Base-by-base conservation (phyloP, 2,797 vertebrate species). In the Distichodus sexfasciatus region DNA sequence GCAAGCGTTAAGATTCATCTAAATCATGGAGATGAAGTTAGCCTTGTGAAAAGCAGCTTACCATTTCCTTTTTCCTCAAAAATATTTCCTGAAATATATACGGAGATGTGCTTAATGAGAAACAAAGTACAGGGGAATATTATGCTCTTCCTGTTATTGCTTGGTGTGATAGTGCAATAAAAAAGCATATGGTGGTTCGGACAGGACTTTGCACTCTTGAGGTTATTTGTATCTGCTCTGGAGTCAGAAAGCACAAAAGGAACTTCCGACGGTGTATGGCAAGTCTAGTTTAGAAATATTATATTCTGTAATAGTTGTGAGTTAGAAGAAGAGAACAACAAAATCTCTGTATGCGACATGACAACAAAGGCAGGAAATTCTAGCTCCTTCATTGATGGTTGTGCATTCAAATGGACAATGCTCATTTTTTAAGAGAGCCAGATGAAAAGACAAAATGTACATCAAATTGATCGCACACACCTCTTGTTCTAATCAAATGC, bases 201-300 rank as follows among this genome's bases (percentile, higher is more conserved):
- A 26, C 28, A 68, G 74, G 76, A 76, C 76, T 78, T 80, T 78
- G 74, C 36, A 35, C 66, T 59, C 61, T 66, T 15, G 14, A 33
- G 33, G 50, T 17, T 4, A 62, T 65, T 50, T 66, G 31, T 29
- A 50, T 64, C 64, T 54, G 31, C 41, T 17, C 48, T 54, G 15
- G n/a, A n/a, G n/a, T n/a, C n/a, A n/a, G n/a, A n/a, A n/a, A n/a
- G n/a, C n/a, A n/a, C n/a, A n/a, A n/a, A n/a, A n/a, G n/a, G n/a
- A n/a, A n/a, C n/a, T n/a, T n/a, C n/a, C n/a, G n/a, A n/a, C n/a
- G n/a, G n/a, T n/a, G n/a, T n/a, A n/a, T n/a, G n/a, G n/a, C n/a
- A n/a, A n/a, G 29, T 21, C 6, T 33, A 17, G 8, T 28, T 3
- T 8, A 3, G 7, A 46, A 11, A 7, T 19, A 2, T 8, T 46